Conservation (phyloP, 2,113 vertebrate genomes). For the Choloepus hoffmanni region DNA sequence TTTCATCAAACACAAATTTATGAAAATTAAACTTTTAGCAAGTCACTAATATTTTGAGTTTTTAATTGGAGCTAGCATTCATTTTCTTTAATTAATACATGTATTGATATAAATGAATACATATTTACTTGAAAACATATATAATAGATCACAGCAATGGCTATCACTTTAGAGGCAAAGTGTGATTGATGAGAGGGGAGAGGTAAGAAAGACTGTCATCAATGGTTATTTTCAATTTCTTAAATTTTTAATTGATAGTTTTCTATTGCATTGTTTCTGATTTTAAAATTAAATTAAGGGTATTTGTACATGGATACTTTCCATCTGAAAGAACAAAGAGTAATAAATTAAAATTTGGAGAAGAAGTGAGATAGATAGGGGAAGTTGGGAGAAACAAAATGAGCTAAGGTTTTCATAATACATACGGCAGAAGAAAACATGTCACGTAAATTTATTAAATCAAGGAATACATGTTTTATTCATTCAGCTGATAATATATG, state of each 20-base stretch:
- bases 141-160: background rate
- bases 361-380: background rate
- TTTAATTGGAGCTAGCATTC: background rate
- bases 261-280: background rate
- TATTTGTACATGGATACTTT: background rate
- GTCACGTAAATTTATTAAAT: background rate
- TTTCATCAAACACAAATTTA: background rate
- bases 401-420: background rate
- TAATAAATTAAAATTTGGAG: background rate
- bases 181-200: background rate
- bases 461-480: background rate
- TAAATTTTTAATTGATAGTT: background rate
- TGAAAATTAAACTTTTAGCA: background rate
- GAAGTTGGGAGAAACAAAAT: background rate
- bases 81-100: background rate
- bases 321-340: background rate
- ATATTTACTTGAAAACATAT: background rate
- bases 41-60: background rate
- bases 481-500: background rate
- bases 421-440: background rate
- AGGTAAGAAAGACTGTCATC: background rate
- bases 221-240: background rate
- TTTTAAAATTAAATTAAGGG: background rate
- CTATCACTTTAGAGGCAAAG: background rate
- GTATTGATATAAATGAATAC: background rate